Evolutionary conservation across 2,888 invertebrate species (phyloP), one percentile per base, ranked within the genome.

Genomic region (Luperina testacea): DNA sequence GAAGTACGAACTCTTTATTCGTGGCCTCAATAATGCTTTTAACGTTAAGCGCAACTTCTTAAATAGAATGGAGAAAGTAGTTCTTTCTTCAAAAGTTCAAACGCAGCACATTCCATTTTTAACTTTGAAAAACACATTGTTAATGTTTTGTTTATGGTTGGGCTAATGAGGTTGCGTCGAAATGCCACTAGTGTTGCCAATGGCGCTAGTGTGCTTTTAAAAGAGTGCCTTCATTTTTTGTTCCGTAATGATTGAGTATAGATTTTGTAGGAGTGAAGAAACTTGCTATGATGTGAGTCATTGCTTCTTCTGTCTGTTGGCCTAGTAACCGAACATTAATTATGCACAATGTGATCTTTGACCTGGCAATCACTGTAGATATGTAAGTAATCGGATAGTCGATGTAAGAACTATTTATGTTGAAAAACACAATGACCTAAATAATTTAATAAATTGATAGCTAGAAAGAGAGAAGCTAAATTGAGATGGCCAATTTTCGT

Each of bases 1-100:
- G 68, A 81, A 83, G 86, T 85, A 81, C 67, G 64, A 87, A 87
- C 82, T 80, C 82, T 80, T 83, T 85, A 83, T 84, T 77, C 81
- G 75, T 79, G 87, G 67, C 88, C 88, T 80, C 90, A 87, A 83
- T 89, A 85, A 78, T 75, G 69, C 75, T 78, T 80, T 86, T 81
- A 81, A 86, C 78, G 88, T 67, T 77, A 85, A 87, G 87, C 82
- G 63, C 80, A 79, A 81, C 77, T 84, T 85, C 86, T 87, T 85
- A 89, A 90, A 89, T 81, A 86, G 87, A 85, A 88, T 87, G 71
- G 81, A 87, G 90, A 90, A 89, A 89, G 87, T 84, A 75, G 78
- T 87, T 87, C 75, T 79, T 85, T 86, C 82, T 88, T 78, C 69
- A 71, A 82, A 78, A 78, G 72, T 87, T 78, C 78, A 71, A 83